Percentiles rank a stretch among this genome's conserved stretches.
Conservation (phyloP, 2,888 invertebrate species). For the Drosophila falleni region DNA sequence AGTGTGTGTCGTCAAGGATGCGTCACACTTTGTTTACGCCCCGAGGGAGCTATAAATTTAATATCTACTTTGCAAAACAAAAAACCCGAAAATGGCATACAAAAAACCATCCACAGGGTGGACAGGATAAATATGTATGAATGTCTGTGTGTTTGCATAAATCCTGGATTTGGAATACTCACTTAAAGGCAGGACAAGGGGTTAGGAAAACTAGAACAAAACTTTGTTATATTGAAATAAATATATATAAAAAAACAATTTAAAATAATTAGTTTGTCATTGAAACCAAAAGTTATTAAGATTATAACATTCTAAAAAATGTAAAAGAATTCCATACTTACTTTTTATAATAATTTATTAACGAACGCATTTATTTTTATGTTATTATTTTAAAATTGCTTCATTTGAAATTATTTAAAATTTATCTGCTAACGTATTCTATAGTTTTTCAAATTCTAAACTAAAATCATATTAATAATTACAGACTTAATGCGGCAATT, state of each 20-base stretch:
- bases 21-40: slow-evolving; percentile 79
- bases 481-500: too few relatives aligned
- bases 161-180: slow-evolving; percentile 32
- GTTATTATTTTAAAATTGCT: too few relatives aligned
- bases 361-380: too few relatives aligned
- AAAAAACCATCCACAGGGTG: slow-evolving; percentile 16
- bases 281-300: neutral
- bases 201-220: neutral
- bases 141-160: neutral
- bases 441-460: too few relatives aligned
- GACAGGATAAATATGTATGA: slow-evolving; percentile 10
- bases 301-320: neutral
- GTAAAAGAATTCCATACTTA: too few relatives aligned
- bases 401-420: too few relatives aligned
- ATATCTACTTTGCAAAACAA: slow-evolving; percentile 83
- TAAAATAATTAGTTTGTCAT: neutral
- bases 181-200: neutral
- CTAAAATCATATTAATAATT: too few relatives aligned
- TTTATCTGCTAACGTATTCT: too few relatives aligned
- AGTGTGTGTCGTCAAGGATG: slow-evolving; percentile 52
- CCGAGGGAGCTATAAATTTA: slow-evolving; percentile 85
- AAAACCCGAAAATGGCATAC: slow-evolving; percentile 66
- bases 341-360: too few relatives aligned
- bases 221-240: neutral
- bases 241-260: neutral